phyloP scores from a whole-genome alignment of 1,140 invertebrate species.

The Tribolium madens region DNA sequence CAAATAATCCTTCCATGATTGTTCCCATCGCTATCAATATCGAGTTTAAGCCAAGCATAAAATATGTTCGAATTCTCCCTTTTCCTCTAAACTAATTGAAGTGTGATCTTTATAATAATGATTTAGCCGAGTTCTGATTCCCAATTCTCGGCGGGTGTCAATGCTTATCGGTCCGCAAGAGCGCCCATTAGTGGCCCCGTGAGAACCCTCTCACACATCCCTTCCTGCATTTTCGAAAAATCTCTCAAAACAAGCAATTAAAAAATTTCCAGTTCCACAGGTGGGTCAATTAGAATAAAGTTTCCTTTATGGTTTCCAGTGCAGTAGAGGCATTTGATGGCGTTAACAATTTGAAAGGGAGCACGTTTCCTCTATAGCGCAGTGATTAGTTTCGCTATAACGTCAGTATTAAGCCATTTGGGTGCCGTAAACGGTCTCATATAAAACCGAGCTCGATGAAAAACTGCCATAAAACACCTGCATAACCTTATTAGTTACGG shows the following conservation, averaged over 20 bases:
- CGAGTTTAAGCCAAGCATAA: constrained; percentile 18
- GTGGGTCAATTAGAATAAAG: constrained; percentile 40
- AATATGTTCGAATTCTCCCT: constrained; percentile 43
- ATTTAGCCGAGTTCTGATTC: constrained; percentile 38
- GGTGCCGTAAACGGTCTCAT: constrained; percentile 28
- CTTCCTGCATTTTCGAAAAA: constrained; percentile 18
- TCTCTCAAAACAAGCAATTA: constrained; percentile 8
- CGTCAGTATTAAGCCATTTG: constrained; percentile 44
- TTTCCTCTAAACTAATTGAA: constrained; percentile 50
- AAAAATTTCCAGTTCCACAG: constrained; percentile 32
- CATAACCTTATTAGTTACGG: constrained; percentile 48
- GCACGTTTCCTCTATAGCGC: constrained; percentile 41
- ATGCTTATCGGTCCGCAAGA: constrained; percentile 49
- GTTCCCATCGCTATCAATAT: constrained; percentile 33
- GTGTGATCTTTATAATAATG: constrained; percentile 49
- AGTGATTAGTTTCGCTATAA: constrained; percentile 46
- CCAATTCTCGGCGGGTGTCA: constrained; percentile 44
- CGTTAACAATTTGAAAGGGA: constrained; percentile 33
- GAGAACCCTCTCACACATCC: constrained; percentile 41
- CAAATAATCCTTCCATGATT: background rate
- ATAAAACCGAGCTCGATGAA: constrained; percentile 42
- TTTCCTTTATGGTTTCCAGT: constrained; percentile 29
- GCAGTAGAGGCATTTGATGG: constrained; percentile 30
- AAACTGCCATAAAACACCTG: constrained; percentile 44
- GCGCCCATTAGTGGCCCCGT: constrained; percentile 42